Conservation (phyloP, 2,113 vertebrate genomes). For the Apistogramma diplotaenia region DNA sequence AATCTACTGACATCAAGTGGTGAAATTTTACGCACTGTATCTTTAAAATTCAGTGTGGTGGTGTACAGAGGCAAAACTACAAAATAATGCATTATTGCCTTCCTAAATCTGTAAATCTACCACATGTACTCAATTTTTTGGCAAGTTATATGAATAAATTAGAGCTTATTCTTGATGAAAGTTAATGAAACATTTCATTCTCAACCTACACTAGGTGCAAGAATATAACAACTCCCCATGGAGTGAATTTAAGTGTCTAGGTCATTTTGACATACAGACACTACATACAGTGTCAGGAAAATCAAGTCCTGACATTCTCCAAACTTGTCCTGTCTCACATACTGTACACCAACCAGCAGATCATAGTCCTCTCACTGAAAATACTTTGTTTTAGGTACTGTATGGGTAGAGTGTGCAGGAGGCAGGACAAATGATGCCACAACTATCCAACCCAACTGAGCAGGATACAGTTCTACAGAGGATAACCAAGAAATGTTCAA, state of each 20-base stretch:
- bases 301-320: neutral
- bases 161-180: neutral
- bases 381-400: neutral
- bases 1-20: neutral
- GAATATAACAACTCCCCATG: neutral
- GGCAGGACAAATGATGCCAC: neutral
- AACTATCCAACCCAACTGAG: neutral
- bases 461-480: neutral
- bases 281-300: neutral
- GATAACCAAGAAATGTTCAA: neutral
- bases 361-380: neutral
- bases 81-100: neutral
- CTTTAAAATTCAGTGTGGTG: neutral
- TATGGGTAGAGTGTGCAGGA: neutral
- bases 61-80: neutral
- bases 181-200: neutral
- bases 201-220: neutral
- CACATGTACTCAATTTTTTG: neutral
- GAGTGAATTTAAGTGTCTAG: neutral
- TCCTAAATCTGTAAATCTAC: neutral
- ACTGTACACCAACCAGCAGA: neutral
- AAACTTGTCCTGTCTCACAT: neutral
- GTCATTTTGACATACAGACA: neutral
- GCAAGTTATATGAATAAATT: neutral
- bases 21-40: neutral